A percentile compares a stretch with the other conserved stretches of the same genome.
phyloP scores from a whole-genome alignment of 2,797 vertebrate species.

The Numenius phaeopus region DNA sequence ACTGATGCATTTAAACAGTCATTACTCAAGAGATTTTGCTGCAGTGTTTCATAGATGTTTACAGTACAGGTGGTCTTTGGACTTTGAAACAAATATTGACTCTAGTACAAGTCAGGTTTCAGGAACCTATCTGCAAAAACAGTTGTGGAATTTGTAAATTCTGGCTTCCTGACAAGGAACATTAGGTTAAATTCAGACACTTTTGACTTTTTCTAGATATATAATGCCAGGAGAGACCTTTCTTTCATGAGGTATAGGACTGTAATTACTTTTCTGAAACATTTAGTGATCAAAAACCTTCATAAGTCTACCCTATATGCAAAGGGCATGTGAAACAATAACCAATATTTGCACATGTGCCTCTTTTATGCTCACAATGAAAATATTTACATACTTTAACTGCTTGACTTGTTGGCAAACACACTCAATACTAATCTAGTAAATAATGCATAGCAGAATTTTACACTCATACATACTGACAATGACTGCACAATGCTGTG shows the following conservation, averaged over 20 bases:
- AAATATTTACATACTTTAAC: constrained; percentile 26
- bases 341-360: background rate
- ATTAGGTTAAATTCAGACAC: constrained; percentile 56
- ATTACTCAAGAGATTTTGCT: constrained; percentile 42
- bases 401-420: background rate
- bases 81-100: constrained; percentile 72
- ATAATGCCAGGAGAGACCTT: background rate
- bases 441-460: background rate
- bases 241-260: background rate
- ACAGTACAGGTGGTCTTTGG: constrained; percentile 63
- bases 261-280: background rate
- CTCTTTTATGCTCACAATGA: background rate
- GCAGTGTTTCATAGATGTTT: constrained; percentile 47
- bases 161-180: constrained; percentile 57
- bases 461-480: background rate
- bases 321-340: background rate
- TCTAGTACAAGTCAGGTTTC: constrained; percentile 37
- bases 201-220: background rate
- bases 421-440: background rate
- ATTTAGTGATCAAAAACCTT: background rate
- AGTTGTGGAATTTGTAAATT: constrained; percentile 26
- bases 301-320: background rate
- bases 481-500: background rate
- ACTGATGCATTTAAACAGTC: constrained; percentile 8
- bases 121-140: constrained; percentile 39